Conservation (phyloP, 2,113 vertebrate species). For the Saiga tatarica region DNA sequence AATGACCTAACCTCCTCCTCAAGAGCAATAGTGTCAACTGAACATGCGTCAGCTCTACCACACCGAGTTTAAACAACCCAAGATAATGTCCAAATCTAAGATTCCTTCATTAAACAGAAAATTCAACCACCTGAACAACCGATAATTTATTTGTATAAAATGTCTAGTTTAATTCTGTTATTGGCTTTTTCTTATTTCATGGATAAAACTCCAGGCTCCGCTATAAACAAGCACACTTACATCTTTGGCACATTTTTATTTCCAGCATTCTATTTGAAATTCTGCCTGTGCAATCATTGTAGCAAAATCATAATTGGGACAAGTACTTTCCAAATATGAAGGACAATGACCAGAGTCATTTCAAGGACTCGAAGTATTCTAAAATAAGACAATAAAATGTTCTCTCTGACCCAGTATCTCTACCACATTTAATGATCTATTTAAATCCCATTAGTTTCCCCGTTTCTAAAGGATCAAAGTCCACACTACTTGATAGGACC, state of each 20-base stretch:
- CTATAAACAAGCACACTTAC: not conserved
- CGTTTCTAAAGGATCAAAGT: not conserved
- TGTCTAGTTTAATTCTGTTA: not conserved
- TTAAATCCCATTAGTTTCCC: not conserved
- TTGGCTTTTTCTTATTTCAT: not conserved
- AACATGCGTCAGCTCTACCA: not conserved
- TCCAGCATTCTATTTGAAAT: not conserved
- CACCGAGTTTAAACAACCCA: not conserved
- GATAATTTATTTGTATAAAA: not conserved
- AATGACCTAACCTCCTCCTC: not conserved
- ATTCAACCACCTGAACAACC: not conserved
- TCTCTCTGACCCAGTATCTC: not conserved
- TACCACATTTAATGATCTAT: not conserved
- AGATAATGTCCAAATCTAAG: not conserved
- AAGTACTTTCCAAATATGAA: not conserved
- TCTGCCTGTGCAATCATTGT: not conserved
- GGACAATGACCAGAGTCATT: not conserved
- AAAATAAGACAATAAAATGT: not conserved
- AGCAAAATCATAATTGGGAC: conserved; percentile 5
- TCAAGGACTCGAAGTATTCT: not conserved
- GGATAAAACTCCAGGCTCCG: not conserved
- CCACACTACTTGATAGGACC: not conserved
- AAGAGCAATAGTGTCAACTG: not conserved
- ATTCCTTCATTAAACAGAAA: not conserved
- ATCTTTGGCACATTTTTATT: not conserved